Percentiles rank a stretch among this genome's conserved stretches.
Conservation (phyloP, 2,113 vertebrate genomes). For the Oryzias curvinotus region DNA sequence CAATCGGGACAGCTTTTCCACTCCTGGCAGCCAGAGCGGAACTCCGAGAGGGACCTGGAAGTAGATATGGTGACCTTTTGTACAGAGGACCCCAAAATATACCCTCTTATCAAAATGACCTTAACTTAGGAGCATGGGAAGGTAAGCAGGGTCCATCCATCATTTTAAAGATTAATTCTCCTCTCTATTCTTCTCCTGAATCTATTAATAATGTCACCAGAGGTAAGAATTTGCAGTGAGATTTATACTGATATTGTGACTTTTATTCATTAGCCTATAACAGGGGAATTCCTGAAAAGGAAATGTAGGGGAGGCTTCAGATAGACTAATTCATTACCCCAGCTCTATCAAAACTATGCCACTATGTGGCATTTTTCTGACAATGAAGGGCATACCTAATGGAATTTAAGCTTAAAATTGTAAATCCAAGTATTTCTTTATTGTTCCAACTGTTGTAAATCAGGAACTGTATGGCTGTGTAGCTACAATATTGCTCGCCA, state of each 20-base stretch:
- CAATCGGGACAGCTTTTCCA: slow-evolving; percentile 68
- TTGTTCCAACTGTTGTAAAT: no score
- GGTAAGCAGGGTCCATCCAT: slow-evolving; percentile 74
- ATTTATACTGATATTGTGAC: slow-evolving; percentile 79
- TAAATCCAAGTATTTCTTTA: no score
- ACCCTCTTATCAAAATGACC: slow-evolving; percentile 79
- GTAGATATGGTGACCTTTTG: slow-evolving; percentile 75
- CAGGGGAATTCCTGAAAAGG: slow-evolving; percentile 57
- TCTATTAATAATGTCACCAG: slow-evolving; percentile 77
- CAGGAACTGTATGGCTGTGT: no score
- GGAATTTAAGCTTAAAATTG: no score
- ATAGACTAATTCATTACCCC: slow-evolving; percentile 42
- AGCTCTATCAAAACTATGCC: slow-evolving; percentile 34
- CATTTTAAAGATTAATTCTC: slow-evolving; percentile 79
- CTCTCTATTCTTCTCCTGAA: slow-evolving; percentile 72
- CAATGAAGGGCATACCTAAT: no score
- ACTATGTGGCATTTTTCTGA: background rate
- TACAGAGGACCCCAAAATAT: slow-evolving; percentile 74
- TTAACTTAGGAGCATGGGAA: slow-evolving; percentile 76
- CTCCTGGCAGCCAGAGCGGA: slow-evolving; percentile 68
- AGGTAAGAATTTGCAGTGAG: slow-evolving; percentile 67
- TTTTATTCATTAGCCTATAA: slow-evolving; percentile 77
- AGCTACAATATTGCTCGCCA: no score
- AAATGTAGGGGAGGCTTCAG: slow-evolving; percentile 52
- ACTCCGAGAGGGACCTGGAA: slow-evolving; percentile 72